Conservation (phyloP, 2,113 vertebrate genomes). For the Sus scrofa region T2T-Sscrofa CM000813.6:31216001-31216500, state of each 20-base stretch:
- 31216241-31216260: constrained; percentile 1
- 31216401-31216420: background rate
- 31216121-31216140: constrained; percentile 95
- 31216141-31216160: constrained; percentile 86
- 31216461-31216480: constrained; percentile 11
- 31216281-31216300: constrained; percentile 31
- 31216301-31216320: constrained; percentile 49
- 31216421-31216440: background rate
- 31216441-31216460: constrained; percentile 4
- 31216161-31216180: background rate
- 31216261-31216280: constrained; percentile 14
- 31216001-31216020: constrained; percentile 85
- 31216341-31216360: background rate
- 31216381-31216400: background rate
- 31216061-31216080: constrained; percentile 91
- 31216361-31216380: background rate
- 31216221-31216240: background rate
- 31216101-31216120: constrained; percentile 91
- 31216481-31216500: constrained; percentile 46
- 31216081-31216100: constrained; percentile 94
- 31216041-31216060: constrained; percentile 83
- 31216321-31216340: constrained; percentile 17
- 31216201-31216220: background rate
- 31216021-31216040: constrained; percentile 63
- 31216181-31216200: constrained; percentile 63